A percentile compares a stretch with the other conserved stretches of the same genome.
Evolutionary conservation across 2,113 vertebrate genomes (phyloP).

Genomic region (Tamias sibiricus): DNA sequence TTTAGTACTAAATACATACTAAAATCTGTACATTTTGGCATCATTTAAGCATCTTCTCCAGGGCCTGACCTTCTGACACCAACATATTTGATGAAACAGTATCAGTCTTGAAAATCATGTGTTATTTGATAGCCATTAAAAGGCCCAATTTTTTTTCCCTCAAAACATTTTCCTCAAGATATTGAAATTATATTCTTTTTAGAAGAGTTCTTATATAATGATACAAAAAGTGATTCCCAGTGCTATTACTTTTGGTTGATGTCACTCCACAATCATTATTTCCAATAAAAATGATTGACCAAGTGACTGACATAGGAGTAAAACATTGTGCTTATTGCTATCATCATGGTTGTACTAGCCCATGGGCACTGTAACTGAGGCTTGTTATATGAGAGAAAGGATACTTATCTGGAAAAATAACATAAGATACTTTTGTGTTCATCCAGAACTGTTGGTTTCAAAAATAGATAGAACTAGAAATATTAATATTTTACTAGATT

Average conservation of each 20-base stretch:
- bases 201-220: constrained; percentile 21
- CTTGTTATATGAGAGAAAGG: constrained; percentile 27
- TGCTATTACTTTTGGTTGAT: constrained; percentile 54
- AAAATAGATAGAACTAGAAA: constrained; percentile 9
- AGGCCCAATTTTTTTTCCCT: background rate
- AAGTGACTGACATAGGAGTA: constrained; percentile 58
- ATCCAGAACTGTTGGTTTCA: constrained; percentile 23
- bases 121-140: background rate
- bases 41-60: constrained; percentile 37
- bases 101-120: background rate
- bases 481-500: background rate
- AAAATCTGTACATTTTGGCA: background rate
- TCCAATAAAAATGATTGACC: constrained; percentile 79
- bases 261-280: constrained; percentile 72
- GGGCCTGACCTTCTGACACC: background rate
- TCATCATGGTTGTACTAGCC: constrained; percentile 52
- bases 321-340: constrained; percentile 19
- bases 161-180: constrained; percentile 12
- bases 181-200: background rate
- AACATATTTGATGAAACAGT: constrained; percentile 4
- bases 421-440: background rate
- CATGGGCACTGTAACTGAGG: constrained; percentile 39
- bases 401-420: constrained; percentile 47
- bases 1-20: background rate
- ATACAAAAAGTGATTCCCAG: constrained; percentile 17